Conservation (phyloP, 2,888 invertebrate genomes). For the Lymantria dispar region DNA sequence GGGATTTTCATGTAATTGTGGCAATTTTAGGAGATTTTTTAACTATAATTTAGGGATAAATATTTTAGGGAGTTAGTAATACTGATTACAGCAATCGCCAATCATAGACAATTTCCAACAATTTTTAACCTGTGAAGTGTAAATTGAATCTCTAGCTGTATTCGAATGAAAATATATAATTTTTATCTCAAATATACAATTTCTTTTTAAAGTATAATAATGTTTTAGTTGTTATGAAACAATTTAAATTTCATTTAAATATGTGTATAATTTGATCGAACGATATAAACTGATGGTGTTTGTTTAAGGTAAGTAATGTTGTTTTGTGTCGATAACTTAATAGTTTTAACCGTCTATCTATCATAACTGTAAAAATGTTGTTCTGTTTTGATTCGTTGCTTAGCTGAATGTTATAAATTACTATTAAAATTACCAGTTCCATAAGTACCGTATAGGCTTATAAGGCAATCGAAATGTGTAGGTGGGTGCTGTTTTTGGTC, state of each 20-base stretch:
- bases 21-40: no score
- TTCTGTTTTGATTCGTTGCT: conserved; percentile 26
- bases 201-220: neutral
- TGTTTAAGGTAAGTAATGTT: conserved; percentile 29
- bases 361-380: conserved; percentile 39
- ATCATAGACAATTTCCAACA: no score
- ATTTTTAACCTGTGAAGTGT: no score
- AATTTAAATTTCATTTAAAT: neutral
- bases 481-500: conserved; percentile 40
- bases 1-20: no score
- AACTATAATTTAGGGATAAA: no score
- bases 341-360: conserved; percentile 20
- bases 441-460: conserved; percentile 24
- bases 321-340: conserved; percentile 14
- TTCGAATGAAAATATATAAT: conserved; percentile 40
- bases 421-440: conserved; percentile 6
- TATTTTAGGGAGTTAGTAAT: no score
- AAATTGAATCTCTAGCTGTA: conserved; percentile 13
- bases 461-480: conserved; percentile 42
- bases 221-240: neutral
- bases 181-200: neutral
- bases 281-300: conserved; percentile 17
- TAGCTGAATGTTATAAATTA: conserved; percentile 22
- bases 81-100: no score
- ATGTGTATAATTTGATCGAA: conserved; percentile 25